Conservation (phyloP, 2,113 vertebrate species). For the Merops nubicus region DNA sequence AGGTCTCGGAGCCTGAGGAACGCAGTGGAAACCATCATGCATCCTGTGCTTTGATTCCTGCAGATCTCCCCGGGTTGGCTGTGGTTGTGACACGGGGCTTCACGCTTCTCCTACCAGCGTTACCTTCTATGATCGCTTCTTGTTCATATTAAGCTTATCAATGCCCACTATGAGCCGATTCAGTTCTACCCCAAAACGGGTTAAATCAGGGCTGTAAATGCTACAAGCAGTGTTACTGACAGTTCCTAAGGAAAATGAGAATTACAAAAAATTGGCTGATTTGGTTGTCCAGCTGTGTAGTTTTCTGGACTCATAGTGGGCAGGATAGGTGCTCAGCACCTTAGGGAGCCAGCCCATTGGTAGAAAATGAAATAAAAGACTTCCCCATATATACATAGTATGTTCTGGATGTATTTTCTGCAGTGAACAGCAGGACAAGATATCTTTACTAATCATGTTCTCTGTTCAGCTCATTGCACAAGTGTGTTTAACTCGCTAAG, state of each 20-base stretch:
- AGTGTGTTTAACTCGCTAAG: neutral
- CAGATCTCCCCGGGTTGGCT: neutral
- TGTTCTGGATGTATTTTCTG: neutral
- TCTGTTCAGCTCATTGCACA: neutral
- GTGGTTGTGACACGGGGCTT: neutral
- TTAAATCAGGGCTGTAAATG: neutral
- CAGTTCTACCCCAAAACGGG: neutral
- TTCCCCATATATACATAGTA: neutral
- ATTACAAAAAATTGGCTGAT: neutral
- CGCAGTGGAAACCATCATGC: slow-evolving; percentile 62
- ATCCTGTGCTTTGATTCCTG: slow-evolving; percentile 77
- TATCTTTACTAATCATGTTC: neutral
- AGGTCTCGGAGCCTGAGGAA: slow-evolving; percentile 61
- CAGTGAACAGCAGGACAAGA: neutral
- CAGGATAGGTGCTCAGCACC: neutral
- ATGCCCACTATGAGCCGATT: neutral
- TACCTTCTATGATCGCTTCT: accelerated
- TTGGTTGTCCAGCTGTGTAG: accelerated
- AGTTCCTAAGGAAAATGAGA: neutral
- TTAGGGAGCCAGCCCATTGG: neutral
- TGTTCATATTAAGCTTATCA: accelerated
- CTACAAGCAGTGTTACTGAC: accelerated
- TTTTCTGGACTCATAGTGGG: neutral
- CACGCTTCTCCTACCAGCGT: neutral
- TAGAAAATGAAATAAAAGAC: neutral